Evolutionary conservation across 2,797 vertebrate genomes (phyloP).

Genomic region (Linurgus olivaceus): DNA sequence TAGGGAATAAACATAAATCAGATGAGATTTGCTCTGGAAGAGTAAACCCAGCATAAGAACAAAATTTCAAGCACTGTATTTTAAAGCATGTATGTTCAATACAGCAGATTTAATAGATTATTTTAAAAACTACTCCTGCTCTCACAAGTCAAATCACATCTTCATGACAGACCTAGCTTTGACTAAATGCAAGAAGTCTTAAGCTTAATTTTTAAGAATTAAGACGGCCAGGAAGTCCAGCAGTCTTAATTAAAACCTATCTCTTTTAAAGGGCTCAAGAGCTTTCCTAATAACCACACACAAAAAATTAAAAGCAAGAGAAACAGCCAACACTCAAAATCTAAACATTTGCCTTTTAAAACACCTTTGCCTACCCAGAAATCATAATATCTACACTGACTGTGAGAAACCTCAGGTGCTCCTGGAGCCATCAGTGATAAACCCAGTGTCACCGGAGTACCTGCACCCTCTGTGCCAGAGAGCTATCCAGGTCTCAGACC

Average conservation of each 20-base stretch:
- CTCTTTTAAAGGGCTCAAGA: not conserved
- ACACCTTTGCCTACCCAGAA: not conserved
- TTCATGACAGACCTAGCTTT: not conserved
- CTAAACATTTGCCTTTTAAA: not conserved
- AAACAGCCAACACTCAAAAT: not conserved
- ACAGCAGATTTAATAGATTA: not conserved
- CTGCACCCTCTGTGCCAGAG: fast-evolving
- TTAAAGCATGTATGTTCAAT: not conserved
- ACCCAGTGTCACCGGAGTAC: not conserved
- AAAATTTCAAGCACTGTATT: not conserved
- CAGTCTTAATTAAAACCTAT: not conserved
- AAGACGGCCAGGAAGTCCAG: not conserved
- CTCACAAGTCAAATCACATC: not conserved
- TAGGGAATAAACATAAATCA: not conserved
- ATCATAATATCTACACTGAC: not conserved
- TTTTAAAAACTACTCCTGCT: not conserved
- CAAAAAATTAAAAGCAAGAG: not conserved
- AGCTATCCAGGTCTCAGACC: not conserved
- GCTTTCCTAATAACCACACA: not conserved
- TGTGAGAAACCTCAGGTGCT: not conserved
- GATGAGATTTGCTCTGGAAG: not conserved
- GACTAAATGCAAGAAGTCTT: not conserved
- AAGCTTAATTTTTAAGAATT: not conserved
- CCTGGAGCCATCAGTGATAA: not conserved
- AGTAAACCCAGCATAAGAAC: not conserved